These are phyloP conservation scores for Monochamus saltuarius DNA, from an alignment of 1,140 invertebrate genomes.

Conservation along the genomic window DNA sequence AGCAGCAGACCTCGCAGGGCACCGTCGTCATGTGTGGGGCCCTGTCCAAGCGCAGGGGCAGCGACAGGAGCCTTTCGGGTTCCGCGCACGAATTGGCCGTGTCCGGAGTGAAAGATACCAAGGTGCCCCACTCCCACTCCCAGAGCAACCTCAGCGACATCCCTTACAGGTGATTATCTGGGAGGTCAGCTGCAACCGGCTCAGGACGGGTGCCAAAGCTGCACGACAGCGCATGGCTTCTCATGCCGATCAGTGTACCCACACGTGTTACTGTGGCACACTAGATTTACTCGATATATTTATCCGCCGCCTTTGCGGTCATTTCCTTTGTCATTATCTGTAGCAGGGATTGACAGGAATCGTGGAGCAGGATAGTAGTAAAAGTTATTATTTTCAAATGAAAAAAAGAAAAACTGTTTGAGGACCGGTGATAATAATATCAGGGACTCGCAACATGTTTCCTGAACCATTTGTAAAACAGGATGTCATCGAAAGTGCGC, in stretches of 20 bases:
- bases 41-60: conserved; percentile 67
- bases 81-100: conserved; percentile 77
- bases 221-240: conserved; percentile 34
- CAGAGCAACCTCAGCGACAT: conserved; percentile 80
- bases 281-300: neutral
- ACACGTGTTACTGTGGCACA: conserved; percentile 20
- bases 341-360: too few species aligned
- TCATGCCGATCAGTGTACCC: conserved; percentile 29
- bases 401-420: too few species aligned
- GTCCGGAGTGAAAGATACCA: conserved; percentile 63
- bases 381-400: too few species aligned
- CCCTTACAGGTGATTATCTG: conserved; percentile 64
- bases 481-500: too few species aligned
- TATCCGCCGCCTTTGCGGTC: too few species aligned
- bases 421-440: too few species aligned
- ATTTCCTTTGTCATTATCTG: too few species aligned
- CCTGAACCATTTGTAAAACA: too few species aligned
- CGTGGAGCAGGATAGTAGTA: too few species aligned
- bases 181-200: neutral
- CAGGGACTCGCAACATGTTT: too few species aligned
- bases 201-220: neutral
- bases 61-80: conserved; percentile 78
- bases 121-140: conserved; percentile 74
- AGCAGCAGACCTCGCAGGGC: conserved; percentile 45
- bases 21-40: conserved; percentile 48